Conservation (phyloP, 2,888 invertebrate genomes). For the Lysandra coridon region DNA sequence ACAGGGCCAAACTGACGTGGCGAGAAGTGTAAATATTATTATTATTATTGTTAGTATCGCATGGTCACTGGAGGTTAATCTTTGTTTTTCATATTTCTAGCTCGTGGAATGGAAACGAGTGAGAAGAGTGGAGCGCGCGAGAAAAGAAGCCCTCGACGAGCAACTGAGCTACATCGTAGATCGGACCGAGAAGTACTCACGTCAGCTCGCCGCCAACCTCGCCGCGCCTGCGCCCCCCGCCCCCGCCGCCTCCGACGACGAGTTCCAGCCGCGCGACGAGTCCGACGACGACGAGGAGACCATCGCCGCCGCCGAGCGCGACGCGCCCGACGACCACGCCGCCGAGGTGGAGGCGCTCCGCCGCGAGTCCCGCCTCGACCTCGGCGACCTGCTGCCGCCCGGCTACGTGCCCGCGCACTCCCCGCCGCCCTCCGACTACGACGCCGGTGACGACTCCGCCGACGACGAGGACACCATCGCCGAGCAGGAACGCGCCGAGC, state of each 20-base stretch:
- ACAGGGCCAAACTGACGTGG: no score
- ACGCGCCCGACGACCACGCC: conserved; percentile 75
- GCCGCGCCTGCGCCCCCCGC: conserved; percentile 59
- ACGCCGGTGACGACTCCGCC: conserved; percentile 83
- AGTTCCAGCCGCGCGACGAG: conserved; percentile 88
- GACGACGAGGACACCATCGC: conserved; percentile 79
- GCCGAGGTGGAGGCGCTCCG: conserved; percentile 92
- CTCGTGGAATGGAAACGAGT: conserved; percentile 96
- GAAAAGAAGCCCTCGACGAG: conserved; percentile 96
- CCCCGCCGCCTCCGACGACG: conserved; percentile 77
- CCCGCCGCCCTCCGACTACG: conserved; percentile 86
- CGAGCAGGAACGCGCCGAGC: conserved; percentile 83
- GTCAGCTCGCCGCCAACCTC: conserved; percentile 92
- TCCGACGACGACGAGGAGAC: conserved; percentile 96
- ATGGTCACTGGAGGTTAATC: no score
- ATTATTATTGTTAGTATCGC: no score
- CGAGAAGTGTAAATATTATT: no score
- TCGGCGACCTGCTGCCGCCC: conserved; percentile 92
- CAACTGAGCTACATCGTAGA: conserved; percentile 99
- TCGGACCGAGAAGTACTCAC: conserved; percentile 98
- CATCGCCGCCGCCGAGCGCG: conserved; percentile 91
- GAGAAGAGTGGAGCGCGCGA: conserved; percentile 94
- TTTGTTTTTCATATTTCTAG: conserved; percentile 54
- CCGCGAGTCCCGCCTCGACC: conserved; percentile 92
- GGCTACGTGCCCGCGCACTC: conserved; percentile 86